A percentile compares a stretch with the other conserved stretches of the same genome.
phyloP scores from a whole-genome alignment of 2,888 invertebrate species.

The Adela reaumurella region DNA sequence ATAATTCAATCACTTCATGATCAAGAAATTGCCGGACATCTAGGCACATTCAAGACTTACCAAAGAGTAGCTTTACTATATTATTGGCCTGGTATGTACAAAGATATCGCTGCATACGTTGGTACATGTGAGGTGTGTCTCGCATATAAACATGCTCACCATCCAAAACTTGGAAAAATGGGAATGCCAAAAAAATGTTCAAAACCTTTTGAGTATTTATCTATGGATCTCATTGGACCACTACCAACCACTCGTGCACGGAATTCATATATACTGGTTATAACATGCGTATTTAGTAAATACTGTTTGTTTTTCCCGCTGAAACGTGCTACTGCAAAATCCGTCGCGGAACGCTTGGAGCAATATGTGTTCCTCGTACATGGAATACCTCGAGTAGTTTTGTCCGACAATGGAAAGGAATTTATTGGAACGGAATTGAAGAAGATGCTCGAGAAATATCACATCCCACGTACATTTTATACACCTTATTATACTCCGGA shows the following conservation, averaged over 20 bases:
- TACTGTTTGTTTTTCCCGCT: background rate
- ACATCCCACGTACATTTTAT: no score
- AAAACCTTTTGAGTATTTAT: slow-evolving; percentile 15
- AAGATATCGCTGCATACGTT: slow-evolving; percentile 10
- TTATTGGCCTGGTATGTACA: slow-evolving; percentile 14
- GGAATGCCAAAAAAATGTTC: slow-evolving; percentile 13
- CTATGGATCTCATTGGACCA: slow-evolving; percentile 10
- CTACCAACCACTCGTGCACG: background rate
- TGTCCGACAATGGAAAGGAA: slow-evolving; percentile 6
- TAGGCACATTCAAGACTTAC: slow-evolving; percentile 15
- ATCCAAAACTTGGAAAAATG: slow-evolving; percentile 12
- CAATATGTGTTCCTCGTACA: background rate
- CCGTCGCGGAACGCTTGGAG: background rate
- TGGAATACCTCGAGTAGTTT: background rate
- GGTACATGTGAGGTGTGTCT: slow-evolving; percentile 9
- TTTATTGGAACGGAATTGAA: slow-evolving; percentile 4
- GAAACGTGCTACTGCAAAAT: background rate
- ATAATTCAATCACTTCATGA: background rate
- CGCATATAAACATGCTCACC: slow-evolving; percentile 9
- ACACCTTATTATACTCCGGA: slow-evolving; percentile 5
- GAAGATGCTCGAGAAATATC: slow-evolving; percentile 4
- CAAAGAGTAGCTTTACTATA: slow-evolving; percentile 10
- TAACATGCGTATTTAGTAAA: background rate
- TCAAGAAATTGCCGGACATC: slow-evolving; percentile 11
- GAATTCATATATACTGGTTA: background rate